These are phyloP conservation scores for Ormyrus thymus DNA, from an alignment of 2,888 invertebrate genomes.

Conservation along the genomic window DNA sequence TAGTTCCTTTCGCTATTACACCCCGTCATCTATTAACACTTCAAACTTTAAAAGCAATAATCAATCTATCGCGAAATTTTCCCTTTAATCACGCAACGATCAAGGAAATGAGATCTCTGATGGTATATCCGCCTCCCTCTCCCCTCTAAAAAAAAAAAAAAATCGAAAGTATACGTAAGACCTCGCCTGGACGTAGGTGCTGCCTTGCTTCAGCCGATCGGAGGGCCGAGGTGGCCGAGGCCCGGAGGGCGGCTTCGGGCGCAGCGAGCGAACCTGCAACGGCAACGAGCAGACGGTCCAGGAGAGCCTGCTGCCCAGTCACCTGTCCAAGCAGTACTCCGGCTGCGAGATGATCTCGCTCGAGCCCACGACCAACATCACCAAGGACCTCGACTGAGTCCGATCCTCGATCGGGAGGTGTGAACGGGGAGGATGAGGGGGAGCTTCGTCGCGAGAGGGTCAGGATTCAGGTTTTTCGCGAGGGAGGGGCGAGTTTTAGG, in stretches of 20 bases:
- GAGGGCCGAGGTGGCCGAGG: conserved; percentile 60
- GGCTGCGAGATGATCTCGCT: conserved; percentile 68
- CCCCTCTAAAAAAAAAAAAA: not conserved
- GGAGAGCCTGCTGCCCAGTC: conserved; percentile 78
- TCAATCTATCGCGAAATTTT: too few relatives aligned
- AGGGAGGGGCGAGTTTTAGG: too few relatives aligned
- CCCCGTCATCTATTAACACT: not conserved
- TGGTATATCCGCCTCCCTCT: not conserved
- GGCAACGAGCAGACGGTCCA: conserved; percentile 83
- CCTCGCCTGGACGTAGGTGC: conserved; percentile 60
- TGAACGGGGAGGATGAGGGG: too few relatives aligned
- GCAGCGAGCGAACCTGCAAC: conserved; percentile 76
- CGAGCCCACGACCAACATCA: conserved; percentile 62
- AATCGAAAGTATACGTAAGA: not conserved
- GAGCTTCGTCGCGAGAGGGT: too few relatives aligned
- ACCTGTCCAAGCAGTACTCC: conserved; percentile 61
- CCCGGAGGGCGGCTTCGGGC: conserved; percentile 59
- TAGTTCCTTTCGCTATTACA: not conserved
- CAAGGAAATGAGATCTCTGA: not conserved
- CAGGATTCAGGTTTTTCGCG: too few relatives aligned
- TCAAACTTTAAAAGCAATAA: not conserved
- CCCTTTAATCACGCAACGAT: not conserved
- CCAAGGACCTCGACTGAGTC: conserved; percentile 55
- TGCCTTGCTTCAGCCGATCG: conserved; percentile 70
- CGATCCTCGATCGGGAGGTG: not conserved